A percentile compares a stretch with the other conserved stretches of the same genome.
These are phyloP conservation scores for Drosophila albomicans DNA, from an alignment of 1,140 invertebrate species.

Conservation along the genomic window DNA sequence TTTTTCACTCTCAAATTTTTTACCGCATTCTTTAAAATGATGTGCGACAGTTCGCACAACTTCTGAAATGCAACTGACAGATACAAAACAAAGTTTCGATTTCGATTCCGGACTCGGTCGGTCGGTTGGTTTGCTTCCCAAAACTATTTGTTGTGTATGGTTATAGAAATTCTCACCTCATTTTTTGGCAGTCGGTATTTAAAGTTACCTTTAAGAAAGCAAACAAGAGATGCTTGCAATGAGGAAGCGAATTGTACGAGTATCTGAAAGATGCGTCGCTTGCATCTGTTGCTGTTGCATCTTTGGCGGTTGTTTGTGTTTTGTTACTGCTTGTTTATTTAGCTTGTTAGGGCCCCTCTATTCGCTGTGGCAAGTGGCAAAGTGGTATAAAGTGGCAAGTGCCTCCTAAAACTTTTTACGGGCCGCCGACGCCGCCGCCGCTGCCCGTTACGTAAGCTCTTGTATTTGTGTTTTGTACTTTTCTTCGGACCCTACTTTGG, in stretches of 20 bases:
- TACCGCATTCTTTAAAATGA: conserved; percentile 41
- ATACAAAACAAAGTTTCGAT: conserved; percentile 63
- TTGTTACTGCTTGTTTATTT: conserved; percentile 59
- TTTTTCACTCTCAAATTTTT: not conserved
- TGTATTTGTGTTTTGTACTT: not conserved
- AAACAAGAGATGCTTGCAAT: conserved; percentile 57
- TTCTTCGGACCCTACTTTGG: conserved; percentile 8
- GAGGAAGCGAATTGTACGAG: conserved; percentile 48
- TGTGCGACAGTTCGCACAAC: conserved; percentile 76
- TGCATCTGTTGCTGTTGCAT: conserved; percentile 39
- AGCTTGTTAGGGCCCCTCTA: conserved; percentile 19
- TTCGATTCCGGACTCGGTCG: not conserved
- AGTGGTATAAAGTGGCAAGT: conserved; percentile 33
- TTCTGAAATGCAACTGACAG: conserved; percentile 61
- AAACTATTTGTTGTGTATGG: conserved; percentile 32
- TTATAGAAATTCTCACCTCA: conserved; percentile 69
- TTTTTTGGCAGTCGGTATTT: conserved; percentile 72
- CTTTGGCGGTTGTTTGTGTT: conserved; percentile 51
- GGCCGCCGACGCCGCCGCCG: not conserved
- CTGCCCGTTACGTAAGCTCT: conserved; percentile 36
- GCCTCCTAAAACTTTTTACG: conserved; percentile 47
- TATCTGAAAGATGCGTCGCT: conserved; percentile 57
- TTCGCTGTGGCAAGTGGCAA: conserved; percentile 41
- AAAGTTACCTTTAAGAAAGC: conserved; percentile 57
- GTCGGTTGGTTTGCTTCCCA: not conserved